These are phyloP conservation scores for Sapayoa aenigma DNA, from an alignment of 2,113 vertebrate genomes.

Conservation along the genomic window DNA sequence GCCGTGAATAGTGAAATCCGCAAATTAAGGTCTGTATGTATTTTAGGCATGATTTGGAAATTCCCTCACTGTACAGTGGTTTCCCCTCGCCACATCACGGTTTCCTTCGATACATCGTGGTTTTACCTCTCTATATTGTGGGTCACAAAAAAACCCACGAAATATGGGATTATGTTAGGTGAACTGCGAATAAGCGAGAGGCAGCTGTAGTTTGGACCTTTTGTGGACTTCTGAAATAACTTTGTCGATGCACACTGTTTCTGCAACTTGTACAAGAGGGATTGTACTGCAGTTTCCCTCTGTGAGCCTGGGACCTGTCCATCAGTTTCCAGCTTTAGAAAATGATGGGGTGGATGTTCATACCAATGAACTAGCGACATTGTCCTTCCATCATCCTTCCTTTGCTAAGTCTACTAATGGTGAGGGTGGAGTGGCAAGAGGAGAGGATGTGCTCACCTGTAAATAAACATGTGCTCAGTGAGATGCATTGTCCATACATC, in stretches of 20 bases:
- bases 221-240: slow-evolving; percentile 35
- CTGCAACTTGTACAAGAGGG: background rate
- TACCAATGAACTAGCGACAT: background rate
- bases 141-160: too few species aligned
- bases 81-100: too few species aligned
- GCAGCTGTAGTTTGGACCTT: slow-evolving; percentile 33
- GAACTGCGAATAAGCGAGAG: too few species aligned
- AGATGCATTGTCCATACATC: background rate
- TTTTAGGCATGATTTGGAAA: too few species aligned
- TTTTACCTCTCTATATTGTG: too few species aligned
- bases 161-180: too few species aligned
- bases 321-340: slow-evolving; percentile 16
- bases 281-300: background rate
- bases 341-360: background rate
- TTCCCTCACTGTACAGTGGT: too few species aligned
- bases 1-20: too few species aligned
- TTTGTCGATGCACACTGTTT: slow-evolving; percentile 49
- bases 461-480: background rate
- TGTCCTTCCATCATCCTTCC: background rate
- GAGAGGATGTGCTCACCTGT: background rate
- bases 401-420: background rate
- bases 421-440: background rate
- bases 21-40: too few species aligned
- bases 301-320: slow-evolving; percentile 39
- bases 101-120: too few species aligned